Percentiles rank a stretch among this genome's conserved stretches.
These are phyloP conservation scores for Muscidifurax raptorellus DNA, from an alignment of 1,140 invertebrate genomes.

Conservation along the genomic window DNA sequence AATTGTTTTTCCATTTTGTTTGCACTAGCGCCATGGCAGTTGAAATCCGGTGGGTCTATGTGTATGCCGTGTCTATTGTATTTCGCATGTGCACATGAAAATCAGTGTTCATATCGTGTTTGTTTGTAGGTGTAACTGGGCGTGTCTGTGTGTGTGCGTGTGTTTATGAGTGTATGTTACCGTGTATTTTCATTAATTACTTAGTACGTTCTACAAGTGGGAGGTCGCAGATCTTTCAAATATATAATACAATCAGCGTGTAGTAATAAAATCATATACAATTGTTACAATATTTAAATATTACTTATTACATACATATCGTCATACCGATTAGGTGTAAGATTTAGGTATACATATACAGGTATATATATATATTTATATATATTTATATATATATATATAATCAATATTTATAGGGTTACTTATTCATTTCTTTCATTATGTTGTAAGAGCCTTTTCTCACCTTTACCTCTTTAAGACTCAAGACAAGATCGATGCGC, in stretches of 20 bases:
- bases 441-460: constrained; percentile 47
- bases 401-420: constrained; percentile 72
- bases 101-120: constrained; percentile 44
- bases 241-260: constrained; percentile 76
- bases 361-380: constrained; percentile 68
- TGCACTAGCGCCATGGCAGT: constrained; percentile 71
- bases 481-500: constrained; percentile 54
- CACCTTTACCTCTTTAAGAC: constrained; percentile 41
- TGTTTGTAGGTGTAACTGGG: constrained; percentile 39
- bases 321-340: constrained; percentile 67
- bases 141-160: constrained; percentile 39
- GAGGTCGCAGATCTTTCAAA: constrained; percentile 75
- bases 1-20: constrained; percentile 58
- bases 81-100: constrained; percentile 33
- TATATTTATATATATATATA: constrained; percentile 66
- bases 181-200: constrained; percentile 53
- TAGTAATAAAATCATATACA: constrained; percentile 77
- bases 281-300: constrained; percentile 77
- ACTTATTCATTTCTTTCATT: constrained; percentile 64
- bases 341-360: constrained; percentile 72
- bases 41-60: constrained; percentile 63
- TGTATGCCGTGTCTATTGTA: constrained; percentile 34
- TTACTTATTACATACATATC: constrained; percentile 75
- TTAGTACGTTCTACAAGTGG: constrained; percentile 71
- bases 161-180: constrained; percentile 38